phyloP scores from a whole-genome alignment of 2,888 invertebrate genomes.

The Erebia epiphron region DNA sequence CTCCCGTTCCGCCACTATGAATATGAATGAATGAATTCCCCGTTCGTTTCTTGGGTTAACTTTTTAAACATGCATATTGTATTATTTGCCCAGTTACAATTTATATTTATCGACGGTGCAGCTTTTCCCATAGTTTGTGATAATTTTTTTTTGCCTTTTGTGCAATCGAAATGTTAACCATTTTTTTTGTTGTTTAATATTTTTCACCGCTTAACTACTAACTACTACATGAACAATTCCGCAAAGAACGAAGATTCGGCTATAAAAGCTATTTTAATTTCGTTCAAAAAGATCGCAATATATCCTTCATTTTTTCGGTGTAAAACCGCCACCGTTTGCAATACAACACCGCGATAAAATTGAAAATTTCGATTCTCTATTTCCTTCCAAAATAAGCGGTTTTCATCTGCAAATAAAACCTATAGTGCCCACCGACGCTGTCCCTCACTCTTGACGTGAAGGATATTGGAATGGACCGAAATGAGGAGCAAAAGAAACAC shows the following conservation, averaged over 20 bases:
- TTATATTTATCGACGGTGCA: slow-evolving; percentile 21
- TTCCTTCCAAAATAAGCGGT: slow-evolving; percentile 75
- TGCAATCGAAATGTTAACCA: neutral
- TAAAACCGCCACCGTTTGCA: slow-evolving; percentile 15
- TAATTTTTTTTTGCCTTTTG: neutral
- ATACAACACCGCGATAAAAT: slow-evolving; percentile 55
- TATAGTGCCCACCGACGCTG: slow-evolving; percentile 57
- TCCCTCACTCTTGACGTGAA: slow-evolving; percentile 71
- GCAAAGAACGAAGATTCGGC: neutral
- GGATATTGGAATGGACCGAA: slow-evolving; percentile 76
- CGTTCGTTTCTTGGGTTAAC: slow-evolving; percentile 74
- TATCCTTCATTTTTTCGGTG: neutral
- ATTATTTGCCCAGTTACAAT: slow-evolving; percentile 20
- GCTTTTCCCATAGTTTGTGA: neutral
- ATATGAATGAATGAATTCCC: slow-evolving; percentile 78
- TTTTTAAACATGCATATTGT: slow-evolving; percentile 54
- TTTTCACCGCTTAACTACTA: neutral
- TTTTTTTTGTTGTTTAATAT: neutral
- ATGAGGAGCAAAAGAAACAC: slow-evolving; percentile 79
- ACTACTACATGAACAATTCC: neutral
- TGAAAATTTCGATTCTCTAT: slow-evolving; percentile 76
- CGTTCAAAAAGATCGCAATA: neutral
- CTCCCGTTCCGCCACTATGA: slow-evolving; percentile 68
- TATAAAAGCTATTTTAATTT: slow-evolving; percentile 6
- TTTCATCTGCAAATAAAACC: slow-evolving; percentile 68